Conservation (phyloP, 1,140 invertebrate species). For the Myzus persicae region DNA sequence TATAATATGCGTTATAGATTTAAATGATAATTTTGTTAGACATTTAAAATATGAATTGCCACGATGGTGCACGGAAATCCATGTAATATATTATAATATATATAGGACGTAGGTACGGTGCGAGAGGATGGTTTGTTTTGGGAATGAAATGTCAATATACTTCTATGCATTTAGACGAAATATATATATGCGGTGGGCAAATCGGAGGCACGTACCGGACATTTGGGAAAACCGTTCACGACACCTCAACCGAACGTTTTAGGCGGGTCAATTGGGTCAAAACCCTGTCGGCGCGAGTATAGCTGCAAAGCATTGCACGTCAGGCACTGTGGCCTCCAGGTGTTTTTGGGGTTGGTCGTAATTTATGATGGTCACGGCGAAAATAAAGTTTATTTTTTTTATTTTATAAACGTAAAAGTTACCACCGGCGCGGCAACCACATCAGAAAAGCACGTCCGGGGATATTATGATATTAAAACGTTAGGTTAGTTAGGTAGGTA, state of each 20-base stretch:
- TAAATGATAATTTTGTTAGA: not conserved
- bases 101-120: too few relatives aligned
- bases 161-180: not conserved
- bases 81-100: not conserved
- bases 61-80: too few relatives aligned
- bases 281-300: not conserved
- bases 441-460: not conserved
- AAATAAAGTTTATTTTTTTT: not conserved
- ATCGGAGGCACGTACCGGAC: constrained; percentile 27
- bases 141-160: constrained; percentile 32
- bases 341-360: not conserved
- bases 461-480: constrained; percentile 13
- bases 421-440: not conserved
- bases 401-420: not conserved
- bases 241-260: constrained; percentile 28
- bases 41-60: not conserved
- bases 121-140: not conserved
- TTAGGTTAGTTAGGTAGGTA: not conserved
- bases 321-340: not conserved
- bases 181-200: not conserved
- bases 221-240: constrained; percentile 11
- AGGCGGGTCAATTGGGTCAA: constrained; percentile 27
- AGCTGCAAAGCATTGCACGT: not conserved
- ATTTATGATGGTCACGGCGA: constrained; percentile 28
- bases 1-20: not conserved